Base-by-base conservation (phyloP, 2,888 invertebrate species). In the Cylindroiulus punctatus region DNA sequence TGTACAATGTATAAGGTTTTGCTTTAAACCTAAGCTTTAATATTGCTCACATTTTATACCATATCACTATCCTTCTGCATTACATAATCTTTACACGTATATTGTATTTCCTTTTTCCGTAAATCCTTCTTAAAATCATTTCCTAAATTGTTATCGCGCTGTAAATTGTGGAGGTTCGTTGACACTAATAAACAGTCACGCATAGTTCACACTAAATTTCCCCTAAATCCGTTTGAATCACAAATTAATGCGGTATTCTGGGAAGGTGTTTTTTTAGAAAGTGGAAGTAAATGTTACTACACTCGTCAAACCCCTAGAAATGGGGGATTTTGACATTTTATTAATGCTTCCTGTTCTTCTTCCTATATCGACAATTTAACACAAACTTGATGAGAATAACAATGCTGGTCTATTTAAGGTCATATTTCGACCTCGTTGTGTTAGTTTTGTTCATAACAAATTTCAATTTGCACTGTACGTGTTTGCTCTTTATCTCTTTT, bases 291-390 rank as follows among this genome's bases (percentile, higher is more conserved):
- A n/a, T 47, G n/a, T n/a, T n/a, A n/a, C n/a, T 7, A 3, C 22
- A 57, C n/a, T n/a, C 8, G n/a, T 57, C n/a, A 57, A 57, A 65
- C 65, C 22, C 65, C 26, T 65, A 65, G 26, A 8, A 65, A 19
- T 26, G 26, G 8, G 22, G 26, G 22, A 26, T 76, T 76, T 76
- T 76, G 57, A 26, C n/a, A 30, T 22, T 76, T 65, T 26, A 52
- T n/a, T 52, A n/a, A 52, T 52, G n/a, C 52, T 57, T 57, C 57
- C 57, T 57, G 57, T 57, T 57, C 57, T 22, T 57, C n/a, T 57
- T 57, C 57, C 57, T 22, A 57, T n/a, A 57, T 19, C 52, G 52
- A 22, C 7, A 22, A 0, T 57, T 57, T 57, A 4, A 57, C 52
- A 22, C 22, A 1, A 8, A 22, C 57, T 57, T 57, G 7, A 57